Evolutionary conservation across 2,888 invertebrate genomes (phyloP).

Genomic region (Adineta ricciae): DNA sequence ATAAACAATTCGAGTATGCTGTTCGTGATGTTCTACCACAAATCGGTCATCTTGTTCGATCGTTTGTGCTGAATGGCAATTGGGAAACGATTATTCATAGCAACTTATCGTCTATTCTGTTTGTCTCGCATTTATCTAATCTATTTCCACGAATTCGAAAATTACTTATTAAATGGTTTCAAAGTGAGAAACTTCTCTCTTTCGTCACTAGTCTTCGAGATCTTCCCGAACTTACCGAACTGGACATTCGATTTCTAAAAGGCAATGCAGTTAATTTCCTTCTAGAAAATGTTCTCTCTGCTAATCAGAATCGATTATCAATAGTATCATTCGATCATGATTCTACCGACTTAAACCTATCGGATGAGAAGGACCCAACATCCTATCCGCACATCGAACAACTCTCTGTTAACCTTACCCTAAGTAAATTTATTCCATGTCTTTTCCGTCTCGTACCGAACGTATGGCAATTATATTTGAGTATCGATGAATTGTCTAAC

Average conservation of each 20-base stretch:
- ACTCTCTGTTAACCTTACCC: not conserved
- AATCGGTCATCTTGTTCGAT: not conserved
- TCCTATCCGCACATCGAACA: not conserved
- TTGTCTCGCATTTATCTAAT: not conserved
- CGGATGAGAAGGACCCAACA: not conserved
- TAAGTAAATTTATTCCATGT: not conserved
- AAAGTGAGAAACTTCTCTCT: not conserved
- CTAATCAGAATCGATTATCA: not conserved
- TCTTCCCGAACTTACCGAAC: not conserved
- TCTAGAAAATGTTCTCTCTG: not conserved
- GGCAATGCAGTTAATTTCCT: not conserved
- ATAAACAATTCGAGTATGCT: not conserved
- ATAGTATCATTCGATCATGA: not conserved
- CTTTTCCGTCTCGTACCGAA: not conserved
- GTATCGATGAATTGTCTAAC: not conserved
- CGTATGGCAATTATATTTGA: not conserved
- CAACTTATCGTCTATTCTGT: not conserved
- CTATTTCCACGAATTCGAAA: not conserved
- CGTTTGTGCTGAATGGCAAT: not conserved
- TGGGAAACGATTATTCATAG: not conserved
- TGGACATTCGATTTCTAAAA: not conserved
- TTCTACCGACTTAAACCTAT: not conserved
- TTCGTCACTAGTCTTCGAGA: not conserved
- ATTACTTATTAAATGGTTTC: not conserved
- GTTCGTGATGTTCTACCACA: not conserved